phyloP scores from a whole-genome alignment of 1,140 invertebrate species.

The Caenorhabditis inopinata region DNA sequence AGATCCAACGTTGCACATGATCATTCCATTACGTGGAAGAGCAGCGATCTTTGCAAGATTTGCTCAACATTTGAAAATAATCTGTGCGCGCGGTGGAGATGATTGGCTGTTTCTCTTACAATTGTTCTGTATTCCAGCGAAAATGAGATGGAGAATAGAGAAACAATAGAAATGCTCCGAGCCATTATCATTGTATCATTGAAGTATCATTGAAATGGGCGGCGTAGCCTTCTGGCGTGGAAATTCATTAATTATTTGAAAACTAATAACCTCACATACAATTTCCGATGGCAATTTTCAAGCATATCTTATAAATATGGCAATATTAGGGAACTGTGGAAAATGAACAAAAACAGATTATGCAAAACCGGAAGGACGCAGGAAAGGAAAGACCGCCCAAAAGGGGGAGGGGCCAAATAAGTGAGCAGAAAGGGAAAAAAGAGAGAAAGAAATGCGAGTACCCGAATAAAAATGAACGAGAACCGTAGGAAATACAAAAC shows the following conservation, averaged over 20 bases:
- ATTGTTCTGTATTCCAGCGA: constrained; percentile 76
- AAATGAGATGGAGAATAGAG: constrained; percentile 54
- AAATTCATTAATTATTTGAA: neutral
- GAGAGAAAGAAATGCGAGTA: neutral
- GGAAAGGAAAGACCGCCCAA: neutral
- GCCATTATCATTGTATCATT: constrained; percentile 60
- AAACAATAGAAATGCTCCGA: constrained; percentile 63
- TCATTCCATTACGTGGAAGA: constrained; percentile 54
- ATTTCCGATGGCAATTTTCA: neutral
- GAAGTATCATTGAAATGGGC: constrained; percentile 59
- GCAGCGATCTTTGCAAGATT: constrained; percentile 71
- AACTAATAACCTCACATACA: neutral
- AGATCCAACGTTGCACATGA: constrained; percentile 50
- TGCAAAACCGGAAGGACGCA: neutral
- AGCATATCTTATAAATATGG: neutral
- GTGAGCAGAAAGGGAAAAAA: neutral
- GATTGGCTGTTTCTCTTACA: constrained; percentile 75
- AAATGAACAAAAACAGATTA: neutral
- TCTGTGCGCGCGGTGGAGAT: constrained; percentile 70
- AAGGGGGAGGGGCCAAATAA: no score
- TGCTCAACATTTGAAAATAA: constrained; percentile 80
- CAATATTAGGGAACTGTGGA: neutral
- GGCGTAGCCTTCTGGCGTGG: constrained; percentile 67
- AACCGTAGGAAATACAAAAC: neutral
- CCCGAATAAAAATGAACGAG: neutral